These are phyloP conservation scores for Athene cunicularia DNA, from an alignment of 2,113 vertebrate species.

Conservation along the genomic window DNA sequence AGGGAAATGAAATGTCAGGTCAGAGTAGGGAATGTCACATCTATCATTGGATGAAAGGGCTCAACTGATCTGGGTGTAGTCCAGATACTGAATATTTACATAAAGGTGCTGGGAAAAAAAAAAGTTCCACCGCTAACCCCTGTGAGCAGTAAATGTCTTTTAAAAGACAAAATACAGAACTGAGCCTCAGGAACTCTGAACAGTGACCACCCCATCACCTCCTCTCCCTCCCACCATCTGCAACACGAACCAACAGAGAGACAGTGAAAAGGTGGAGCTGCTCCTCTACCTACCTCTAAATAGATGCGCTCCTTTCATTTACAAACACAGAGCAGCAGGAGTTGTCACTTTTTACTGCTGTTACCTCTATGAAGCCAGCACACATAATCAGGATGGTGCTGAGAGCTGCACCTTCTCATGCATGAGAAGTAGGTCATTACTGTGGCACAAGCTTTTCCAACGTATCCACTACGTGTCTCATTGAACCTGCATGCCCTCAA, in stretches of 20 bases:
- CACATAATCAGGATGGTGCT: background rate
- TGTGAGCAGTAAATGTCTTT: background rate
- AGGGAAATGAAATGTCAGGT: background rate
- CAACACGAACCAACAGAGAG: background rate
- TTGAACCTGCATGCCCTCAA: background rate
- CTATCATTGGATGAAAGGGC: background rate
- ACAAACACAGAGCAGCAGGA: background rate
- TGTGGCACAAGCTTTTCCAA: background rate
- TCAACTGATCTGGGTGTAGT: background rate
- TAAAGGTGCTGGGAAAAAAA: background rate
- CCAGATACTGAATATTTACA: background rate
- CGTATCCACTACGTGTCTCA: rapidly evolving
- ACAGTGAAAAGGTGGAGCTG: background rate
- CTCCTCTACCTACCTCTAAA: background rate
- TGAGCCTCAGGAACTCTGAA: background rate
- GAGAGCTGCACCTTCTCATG: background rate
- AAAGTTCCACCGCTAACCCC: background rate
- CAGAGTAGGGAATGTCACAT: background rate
- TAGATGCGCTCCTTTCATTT: background rate
- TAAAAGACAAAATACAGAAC: background rate
- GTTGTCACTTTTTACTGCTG: background rate
- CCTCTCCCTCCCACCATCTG: background rate
- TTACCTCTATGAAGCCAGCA: background rate
- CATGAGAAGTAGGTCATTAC: background rate
- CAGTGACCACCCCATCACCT: background rate